Conservation (phyloP, 2,888 invertebrate species). For the Tinea trinotella region DNA sequence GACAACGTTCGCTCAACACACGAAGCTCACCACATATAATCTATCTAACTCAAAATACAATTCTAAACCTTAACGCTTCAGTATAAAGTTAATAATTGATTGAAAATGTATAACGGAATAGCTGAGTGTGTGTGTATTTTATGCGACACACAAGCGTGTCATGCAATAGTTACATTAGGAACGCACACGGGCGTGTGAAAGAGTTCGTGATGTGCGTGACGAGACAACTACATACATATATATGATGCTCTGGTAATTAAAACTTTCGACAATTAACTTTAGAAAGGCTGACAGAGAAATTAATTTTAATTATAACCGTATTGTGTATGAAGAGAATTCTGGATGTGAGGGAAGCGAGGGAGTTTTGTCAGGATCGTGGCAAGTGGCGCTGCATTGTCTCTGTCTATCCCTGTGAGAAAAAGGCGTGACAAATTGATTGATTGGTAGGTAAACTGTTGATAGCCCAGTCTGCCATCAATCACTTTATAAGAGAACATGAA, state of each 20-base stretch:
- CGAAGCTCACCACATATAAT: neutral
- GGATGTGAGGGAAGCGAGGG: no score
- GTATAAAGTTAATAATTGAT: neutral
- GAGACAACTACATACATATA: neutral
- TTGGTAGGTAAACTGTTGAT: no score
- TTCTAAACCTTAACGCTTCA: neutral
- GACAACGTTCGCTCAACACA: neutral
- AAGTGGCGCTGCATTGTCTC: no score
- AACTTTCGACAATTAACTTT: slow-evolving; percentile 14
- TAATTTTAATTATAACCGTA: no score
- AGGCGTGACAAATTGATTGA: no score
- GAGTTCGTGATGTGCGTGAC: slow-evolving; percentile 13
- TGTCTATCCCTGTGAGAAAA: no score
- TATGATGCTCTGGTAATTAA: neutral
- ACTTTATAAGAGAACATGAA: no score
- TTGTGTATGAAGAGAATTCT: no score
- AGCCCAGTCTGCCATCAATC: no score
- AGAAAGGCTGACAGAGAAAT: slow-evolving; percentile 9
- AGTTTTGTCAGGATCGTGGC: no score
- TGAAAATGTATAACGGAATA: neutral
- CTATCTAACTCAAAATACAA: neutral
- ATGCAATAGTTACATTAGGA: slow-evolving; percentile 13
- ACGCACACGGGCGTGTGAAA: slow-evolving; percentile 8
- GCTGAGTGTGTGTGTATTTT: neutral
- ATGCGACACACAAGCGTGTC: neutral